Evolutionary conservation across 1,140 invertebrate genomes (phyloP), one percentile per base, ranked within the genome.

Genomic region (Parapsyche elsis): DNA sequence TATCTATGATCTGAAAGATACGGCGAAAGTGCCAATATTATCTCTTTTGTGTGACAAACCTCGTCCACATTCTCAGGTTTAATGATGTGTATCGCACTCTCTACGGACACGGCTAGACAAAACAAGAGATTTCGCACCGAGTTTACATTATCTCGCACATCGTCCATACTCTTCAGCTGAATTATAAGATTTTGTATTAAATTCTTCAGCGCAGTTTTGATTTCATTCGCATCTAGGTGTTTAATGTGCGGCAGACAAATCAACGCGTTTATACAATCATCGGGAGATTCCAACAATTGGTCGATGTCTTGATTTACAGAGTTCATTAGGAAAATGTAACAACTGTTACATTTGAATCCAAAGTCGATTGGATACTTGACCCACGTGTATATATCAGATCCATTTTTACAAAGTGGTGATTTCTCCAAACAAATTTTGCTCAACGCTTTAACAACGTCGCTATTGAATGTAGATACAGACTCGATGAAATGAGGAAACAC

Each of bases 401-500:
- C 92, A 85, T 88, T 91, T 26, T 90, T 88, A 44, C 88, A 90
- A 2, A 93, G 85, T 0, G 94, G 91, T 12, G 90, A 89, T 86
- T 95, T 95, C 24, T 87, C 87, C 24, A 92, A 84, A 26, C 96
- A 87, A 45, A 96, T 90, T 84, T 93, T 92, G 0, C 92, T 89
- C 14, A 95, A 85, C 14, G 95, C 87, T 44, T 89, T 84, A 81
- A 96, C 87, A 0, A 90, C 85, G 71, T 90, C 84, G 80, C 85
- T 83, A 82, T 92, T 88, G 57, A 93, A 90, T 76, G 85, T 84
- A n/a, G 92, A 85, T 81, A 92, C 92, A 84, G 90, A 92, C 10
- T 90, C 88, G 12, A 95, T 84, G 45, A 95, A 90, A 46, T 90
- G 88, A 0, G 95, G 94, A 73, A 96, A 85, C 75, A 96, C 90